Evolutionary conservation across 2,888 invertebrate species (phyloP).

Genomic region (Calameuta pallipes): DNA sequence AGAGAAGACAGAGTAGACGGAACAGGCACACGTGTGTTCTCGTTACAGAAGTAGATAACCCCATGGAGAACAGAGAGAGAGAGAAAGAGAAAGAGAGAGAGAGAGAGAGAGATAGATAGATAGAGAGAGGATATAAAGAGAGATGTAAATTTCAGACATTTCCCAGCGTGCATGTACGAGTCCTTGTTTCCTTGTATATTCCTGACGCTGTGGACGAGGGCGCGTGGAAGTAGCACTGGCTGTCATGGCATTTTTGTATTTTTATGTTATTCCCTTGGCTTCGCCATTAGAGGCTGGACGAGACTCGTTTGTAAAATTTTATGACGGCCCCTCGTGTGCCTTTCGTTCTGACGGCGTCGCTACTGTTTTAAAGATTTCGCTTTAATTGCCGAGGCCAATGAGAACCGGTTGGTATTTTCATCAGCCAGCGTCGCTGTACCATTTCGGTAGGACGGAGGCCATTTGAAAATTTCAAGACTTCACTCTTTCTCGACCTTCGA

Average conservation of each 20-base stretch:
- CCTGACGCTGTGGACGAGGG: constrained; percentile 11
- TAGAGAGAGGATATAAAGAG: constrained; percentile 10
- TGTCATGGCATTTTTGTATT: background rate
- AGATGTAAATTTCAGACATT: constrained; percentile 65
- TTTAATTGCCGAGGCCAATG: constrained; percentile 47
- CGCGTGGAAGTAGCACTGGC: background rate
- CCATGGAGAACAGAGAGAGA: background rate
- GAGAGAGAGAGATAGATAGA: constrained; percentile 7
- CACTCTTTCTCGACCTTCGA: no score
- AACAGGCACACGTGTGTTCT: constrained; percentile 31
- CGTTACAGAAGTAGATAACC: constrained; percentile 32
- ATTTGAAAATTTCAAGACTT: no score
- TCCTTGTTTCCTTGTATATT: constrained; percentile 59
- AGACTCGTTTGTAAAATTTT: constrained; percentile 63
- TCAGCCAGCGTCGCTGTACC: no score
- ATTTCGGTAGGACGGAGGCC: no score
- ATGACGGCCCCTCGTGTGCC: constrained; percentile 49
- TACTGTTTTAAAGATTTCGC: constrained; percentile 48
- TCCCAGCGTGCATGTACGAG: constrained; percentile 60
- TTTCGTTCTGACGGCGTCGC: constrained; percentile 40
- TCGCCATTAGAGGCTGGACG: constrained; percentile 42
- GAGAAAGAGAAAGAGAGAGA: background rate
- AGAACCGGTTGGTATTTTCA: no score
- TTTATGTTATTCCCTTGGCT: background rate
- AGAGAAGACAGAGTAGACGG: no score